Conservation (phyloP, 2,888 invertebrate genomes). For the Melieria omissa region DNA sequence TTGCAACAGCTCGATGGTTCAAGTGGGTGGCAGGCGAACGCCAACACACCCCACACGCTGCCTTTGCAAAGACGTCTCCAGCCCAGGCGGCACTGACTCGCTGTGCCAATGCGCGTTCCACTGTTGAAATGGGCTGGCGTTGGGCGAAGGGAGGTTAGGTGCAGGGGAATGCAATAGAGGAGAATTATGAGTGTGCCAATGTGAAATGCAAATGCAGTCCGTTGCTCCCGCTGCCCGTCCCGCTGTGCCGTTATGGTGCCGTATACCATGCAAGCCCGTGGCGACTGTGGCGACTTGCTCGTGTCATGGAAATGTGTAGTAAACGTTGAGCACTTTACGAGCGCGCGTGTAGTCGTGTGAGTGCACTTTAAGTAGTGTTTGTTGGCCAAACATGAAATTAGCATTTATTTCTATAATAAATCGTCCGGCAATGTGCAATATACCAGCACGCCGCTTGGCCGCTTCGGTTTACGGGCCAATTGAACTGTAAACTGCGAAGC, state of each 20-base stretch:
- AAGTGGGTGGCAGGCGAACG: background rate
- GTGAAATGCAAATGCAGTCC: background rate
- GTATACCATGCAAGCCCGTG: too few relatives aligned
- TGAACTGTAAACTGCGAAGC: too few relatives aligned
- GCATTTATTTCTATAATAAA: slow-evolving; percentile 34
- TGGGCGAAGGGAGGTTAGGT: background rate
- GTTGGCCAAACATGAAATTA: slow-evolving; percentile 36
- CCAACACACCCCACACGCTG: background rate
- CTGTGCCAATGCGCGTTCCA: background rate
- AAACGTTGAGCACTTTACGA: slow-evolving; percentile 14
- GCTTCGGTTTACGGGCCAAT: too few relatives aligned
- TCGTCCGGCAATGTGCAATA: slow-evolving; percentile 1
- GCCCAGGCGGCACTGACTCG: background rate
- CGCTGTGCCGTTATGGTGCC: too few relatives aligned
- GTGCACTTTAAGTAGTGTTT: slow-evolving; percentile 38
- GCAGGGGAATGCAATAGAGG: background rate
- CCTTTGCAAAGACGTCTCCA: background rate
- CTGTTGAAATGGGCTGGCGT: background rate
- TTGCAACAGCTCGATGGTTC: background rate
- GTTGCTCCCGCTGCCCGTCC: too few relatives aligned
- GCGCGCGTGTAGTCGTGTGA: slow-evolving; percentile 39
- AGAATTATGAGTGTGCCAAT: background rate
- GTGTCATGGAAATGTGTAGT: background rate
- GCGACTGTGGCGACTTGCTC: background rate
- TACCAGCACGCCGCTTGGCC: background rate